phyloP scores from a whole-genome alignment of 2,113 vertebrate genomes.

The Rhadina sibilatrix region DNA sequence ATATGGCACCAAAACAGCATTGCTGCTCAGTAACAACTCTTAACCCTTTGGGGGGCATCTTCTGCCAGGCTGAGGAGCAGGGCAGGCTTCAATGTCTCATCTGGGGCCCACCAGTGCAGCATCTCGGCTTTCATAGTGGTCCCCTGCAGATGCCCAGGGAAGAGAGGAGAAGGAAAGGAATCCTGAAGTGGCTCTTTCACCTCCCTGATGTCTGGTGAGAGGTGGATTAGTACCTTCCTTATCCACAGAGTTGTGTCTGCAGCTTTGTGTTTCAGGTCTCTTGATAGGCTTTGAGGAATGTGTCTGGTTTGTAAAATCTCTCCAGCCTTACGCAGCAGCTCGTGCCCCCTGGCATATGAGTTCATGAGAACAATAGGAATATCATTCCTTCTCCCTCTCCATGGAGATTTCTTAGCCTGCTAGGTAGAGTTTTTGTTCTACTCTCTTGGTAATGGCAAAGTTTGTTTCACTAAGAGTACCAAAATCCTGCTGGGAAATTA shows the following conservation, averaged over 20 bases:
- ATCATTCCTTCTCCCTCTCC: neutral
- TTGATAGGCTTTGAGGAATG: neutral
- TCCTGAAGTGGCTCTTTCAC: neutral
- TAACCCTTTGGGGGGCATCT: slow-evolving; percentile 17
- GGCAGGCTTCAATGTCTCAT: neutral
- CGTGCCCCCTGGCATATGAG: neutral
- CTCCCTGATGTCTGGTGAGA: neutral
- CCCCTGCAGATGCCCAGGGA: neutral
- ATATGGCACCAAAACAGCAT: neutral
- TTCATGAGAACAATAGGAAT: neutral
- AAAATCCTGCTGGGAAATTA: slow-evolving; percentile 14
- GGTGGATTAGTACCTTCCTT: neutral
- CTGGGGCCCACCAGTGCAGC: neutral
- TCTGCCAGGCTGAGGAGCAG: neutral
- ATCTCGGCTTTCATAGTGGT: rapidly evolving
- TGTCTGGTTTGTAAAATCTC: neutral
- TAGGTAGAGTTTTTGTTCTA: neutral
- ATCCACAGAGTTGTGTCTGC: neutral
- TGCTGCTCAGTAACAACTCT: neutral
- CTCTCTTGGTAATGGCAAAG: neutral
- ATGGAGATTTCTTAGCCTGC: neutral
- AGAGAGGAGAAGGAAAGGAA: neutral
- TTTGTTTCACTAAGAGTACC: neutral
- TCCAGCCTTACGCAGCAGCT: neutral
- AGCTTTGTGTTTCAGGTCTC: neutral